These are phyloP conservation scores for Zaprionus obscuricornis DNA, from an alignment of 2,888 invertebrate genomes.

Conservation along the genomic window DNA sequence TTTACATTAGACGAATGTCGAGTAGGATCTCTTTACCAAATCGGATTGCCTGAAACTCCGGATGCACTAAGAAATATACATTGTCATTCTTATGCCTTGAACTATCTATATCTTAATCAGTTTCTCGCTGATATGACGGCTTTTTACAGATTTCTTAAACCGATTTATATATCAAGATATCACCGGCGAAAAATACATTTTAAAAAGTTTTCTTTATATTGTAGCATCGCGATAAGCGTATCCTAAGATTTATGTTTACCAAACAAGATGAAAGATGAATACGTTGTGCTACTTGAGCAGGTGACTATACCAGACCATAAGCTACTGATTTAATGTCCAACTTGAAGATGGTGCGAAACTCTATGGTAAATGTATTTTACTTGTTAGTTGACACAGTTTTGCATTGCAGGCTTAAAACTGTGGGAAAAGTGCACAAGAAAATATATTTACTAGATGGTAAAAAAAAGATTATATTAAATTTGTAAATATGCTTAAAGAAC, in stretches of 20 bases:
- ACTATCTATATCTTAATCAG: constrained; percentile 36
- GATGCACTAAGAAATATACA: constrained; percentile 10
- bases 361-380: not conserved
- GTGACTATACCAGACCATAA: constrained; percentile 3
- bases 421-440: too few relatives aligned
- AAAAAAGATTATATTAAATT: too few relatives aligned
- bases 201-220: constrained; percentile 21
- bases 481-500: too few relatives aligned
- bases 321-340: constrained; percentile 43
- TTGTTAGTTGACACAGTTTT: constrained; percentile 1
- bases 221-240: constrained; percentile 50
- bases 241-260: constrained; percentile 53
- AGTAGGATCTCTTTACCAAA: constrained; percentile 47
- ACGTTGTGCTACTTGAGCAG: constrained; percentile 12
- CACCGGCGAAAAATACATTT: constrained; percentile 17
- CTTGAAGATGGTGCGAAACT: constrained; percentile 43
- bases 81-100: not conserved
- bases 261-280: constrained; percentile 47
- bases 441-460: too few relatives aligned
- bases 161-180: constrained; percentile 40
- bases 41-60: constrained; percentile 37
- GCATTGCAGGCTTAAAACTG: too few relatives aligned
- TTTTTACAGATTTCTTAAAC: constrained; percentile 50
- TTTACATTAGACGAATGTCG: constrained; percentile 54
- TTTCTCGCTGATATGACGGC: constrained; percentile 18